These are phyloP conservation scores for Phrynosoma blainvillii DNA, from an alignment of 2,113 vertebrate species.

Conservation along the genomic window DNA sequence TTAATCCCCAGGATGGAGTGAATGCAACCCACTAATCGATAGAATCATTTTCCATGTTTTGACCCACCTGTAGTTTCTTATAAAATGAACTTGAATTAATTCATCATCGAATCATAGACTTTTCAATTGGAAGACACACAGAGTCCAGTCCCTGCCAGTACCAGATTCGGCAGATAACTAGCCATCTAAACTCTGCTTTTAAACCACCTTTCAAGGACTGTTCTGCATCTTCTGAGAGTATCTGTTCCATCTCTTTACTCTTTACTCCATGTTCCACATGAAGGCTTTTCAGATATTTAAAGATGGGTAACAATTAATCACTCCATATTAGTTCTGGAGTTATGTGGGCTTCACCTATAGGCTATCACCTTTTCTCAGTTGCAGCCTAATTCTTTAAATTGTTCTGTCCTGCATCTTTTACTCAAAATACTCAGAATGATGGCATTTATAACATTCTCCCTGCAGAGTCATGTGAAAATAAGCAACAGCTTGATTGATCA, in stretches of 20 bases:
- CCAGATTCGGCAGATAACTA: too few species aligned
- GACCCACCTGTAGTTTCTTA: background rate
- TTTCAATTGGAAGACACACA: too few species aligned
- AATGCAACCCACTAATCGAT: background rate
- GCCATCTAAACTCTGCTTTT: too few species aligned
- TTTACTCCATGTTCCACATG: too few species aligned
- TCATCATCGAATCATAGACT: too few species aligned
- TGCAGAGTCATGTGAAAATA: background rate
- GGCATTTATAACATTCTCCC: background rate
- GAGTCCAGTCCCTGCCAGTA: too few species aligned
- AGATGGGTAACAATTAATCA: background rate
- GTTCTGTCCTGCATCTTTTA: background rate
- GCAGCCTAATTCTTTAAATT: background rate
- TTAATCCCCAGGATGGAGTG: background rate
- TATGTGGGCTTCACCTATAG: background rate
- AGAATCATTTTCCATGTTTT: background rate
- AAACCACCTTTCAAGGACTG: too few species aligned
- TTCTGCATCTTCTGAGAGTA: too few species aligned
- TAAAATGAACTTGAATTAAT: background rate
- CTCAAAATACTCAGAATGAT: background rate
- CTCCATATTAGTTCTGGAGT: background rate
- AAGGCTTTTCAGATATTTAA: too few species aligned
- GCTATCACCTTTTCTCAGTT: background rate
- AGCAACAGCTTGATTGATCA: background rate
- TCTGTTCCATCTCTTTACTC: too few species aligned